Base-by-base conservation (phyloP, 2,113 vertebrate genomes). In the Bostrychus sinensis region DNA sequence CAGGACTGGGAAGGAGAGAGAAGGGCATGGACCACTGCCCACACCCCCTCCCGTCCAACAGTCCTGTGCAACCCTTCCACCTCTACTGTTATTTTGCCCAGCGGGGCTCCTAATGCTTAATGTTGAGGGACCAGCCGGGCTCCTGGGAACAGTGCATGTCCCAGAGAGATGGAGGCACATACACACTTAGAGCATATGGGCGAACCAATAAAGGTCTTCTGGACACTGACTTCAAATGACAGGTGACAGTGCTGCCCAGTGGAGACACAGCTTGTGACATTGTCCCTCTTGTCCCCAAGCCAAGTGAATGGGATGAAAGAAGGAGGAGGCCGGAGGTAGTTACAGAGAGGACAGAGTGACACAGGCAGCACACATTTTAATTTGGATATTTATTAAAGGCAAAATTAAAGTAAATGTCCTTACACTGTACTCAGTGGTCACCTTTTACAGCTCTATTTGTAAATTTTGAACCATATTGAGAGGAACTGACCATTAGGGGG, bases 61-160 rank as follows among this genome's bases (percentile, higher is more conserved):
- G 32, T 41, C 17, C 36, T 23, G 13, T 20, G n/a, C 34, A 66
- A 56, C 25, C 56, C 39, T 62, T 67, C 48, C 22, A 74, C 58
- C 74, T 69, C 43, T 48, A 38, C 63, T 76, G 58, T 75, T 77
- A 64, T 70, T 73, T 75, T 56, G 16, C 70, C 78, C 76, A 82
- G 76, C 73, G 75, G 54, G 70, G 48, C n/a, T n/a, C n/a, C n/a
- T n/a, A n/a, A n/a, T n/a, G n/a, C n/a, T n/a, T n/a, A n/a, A n/a
- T n/a, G n/a, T 65, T 51, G 56, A 80, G 69, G 67, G 58, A 58
- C 22, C 39, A 0, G 57, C 68, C 61, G 61, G 50, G 22, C 63
- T 58, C 72, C 46, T 54, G 63, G 62, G 66, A 79, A 72, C 65
- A 61, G 20, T 70, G 28, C 28, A 62, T 25, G 25, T 12, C 37